phyloP scores from a whole-genome alignment of 2,113 vertebrate species.

The Oenanthe oenanthe region DNA sequence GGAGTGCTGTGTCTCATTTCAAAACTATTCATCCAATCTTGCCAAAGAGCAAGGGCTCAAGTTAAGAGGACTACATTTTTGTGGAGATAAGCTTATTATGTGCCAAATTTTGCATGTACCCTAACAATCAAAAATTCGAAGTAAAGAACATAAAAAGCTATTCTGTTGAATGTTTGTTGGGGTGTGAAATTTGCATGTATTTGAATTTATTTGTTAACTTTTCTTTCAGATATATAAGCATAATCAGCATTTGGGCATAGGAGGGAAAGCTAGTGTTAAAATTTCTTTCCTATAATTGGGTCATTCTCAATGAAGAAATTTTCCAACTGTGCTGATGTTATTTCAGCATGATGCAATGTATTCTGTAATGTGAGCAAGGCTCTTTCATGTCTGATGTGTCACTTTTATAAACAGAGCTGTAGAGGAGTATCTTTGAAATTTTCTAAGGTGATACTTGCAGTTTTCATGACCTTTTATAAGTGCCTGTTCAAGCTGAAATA shows the following conservation, averaged over 20 bases:
- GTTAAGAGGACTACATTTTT: not conserved
- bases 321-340: not conserved
- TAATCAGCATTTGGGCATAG: not conserved
- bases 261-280: not conserved
- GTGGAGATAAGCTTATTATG: not conserved
- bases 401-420: not conserved
- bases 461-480: not conserved
- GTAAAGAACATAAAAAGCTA: not conserved
- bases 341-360: not conserved
- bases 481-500: not conserved
- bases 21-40: not conserved
- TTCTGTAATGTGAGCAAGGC: not conserved
- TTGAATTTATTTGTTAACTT: not conserved
- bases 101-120: not conserved
- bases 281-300: not conserved
- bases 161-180: not conserved
- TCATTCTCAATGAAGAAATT: not conserved
- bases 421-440: not conserved
- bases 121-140: not conserved
- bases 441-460: not conserved
- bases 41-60: not conserved
- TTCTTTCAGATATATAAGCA: not conserved
- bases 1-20: not conserved
- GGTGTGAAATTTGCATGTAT: not conserved
- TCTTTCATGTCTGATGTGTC: not conserved